Evolutionary conservation across 92 coral and sea anemone genomes (phyloP).

Genomic region (Parazoanthus swiftii): DNA sequence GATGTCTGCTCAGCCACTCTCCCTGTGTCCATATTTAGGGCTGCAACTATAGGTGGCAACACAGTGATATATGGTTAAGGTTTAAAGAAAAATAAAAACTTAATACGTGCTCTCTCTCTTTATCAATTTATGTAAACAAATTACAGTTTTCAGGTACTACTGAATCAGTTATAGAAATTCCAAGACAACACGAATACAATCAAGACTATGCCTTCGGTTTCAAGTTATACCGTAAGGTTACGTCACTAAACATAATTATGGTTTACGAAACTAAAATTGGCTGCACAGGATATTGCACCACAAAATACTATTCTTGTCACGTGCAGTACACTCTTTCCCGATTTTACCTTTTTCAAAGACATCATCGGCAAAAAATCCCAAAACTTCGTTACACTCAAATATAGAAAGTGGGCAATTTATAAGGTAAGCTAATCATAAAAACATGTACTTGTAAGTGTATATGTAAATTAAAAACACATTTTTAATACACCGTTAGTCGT

Average conservation of each 20-base stretch:
- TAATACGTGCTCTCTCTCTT: neutral
- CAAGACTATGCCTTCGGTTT: neutral
- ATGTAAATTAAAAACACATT: no score
- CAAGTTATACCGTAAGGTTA: neutral
- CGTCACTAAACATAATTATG: neutral
- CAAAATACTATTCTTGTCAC: neutral
- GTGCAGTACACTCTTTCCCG: neutral
- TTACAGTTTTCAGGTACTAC: no score
- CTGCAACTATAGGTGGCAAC: neutral
- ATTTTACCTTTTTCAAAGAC: no score
- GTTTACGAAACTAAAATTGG: no score
- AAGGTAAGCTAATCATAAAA: no score
- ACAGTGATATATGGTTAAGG: neutral
- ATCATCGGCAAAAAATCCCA: no score
- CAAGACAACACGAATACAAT: neutral
- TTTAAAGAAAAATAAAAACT: no score
- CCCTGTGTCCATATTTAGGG: conserved; percentile 11
- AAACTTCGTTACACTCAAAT: no score
- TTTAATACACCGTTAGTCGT: no score
- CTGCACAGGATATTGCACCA: neutral
- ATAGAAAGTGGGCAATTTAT: no score
- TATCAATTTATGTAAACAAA: neutral
- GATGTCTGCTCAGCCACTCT: neutral
- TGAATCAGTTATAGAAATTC: no score
- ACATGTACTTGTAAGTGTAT: no score